Percentiles rank a stretch among this genome's conserved stretches.
Conservation (phyloP, 2,797 vertebrate species). For the Halcyon badia region DNA sequence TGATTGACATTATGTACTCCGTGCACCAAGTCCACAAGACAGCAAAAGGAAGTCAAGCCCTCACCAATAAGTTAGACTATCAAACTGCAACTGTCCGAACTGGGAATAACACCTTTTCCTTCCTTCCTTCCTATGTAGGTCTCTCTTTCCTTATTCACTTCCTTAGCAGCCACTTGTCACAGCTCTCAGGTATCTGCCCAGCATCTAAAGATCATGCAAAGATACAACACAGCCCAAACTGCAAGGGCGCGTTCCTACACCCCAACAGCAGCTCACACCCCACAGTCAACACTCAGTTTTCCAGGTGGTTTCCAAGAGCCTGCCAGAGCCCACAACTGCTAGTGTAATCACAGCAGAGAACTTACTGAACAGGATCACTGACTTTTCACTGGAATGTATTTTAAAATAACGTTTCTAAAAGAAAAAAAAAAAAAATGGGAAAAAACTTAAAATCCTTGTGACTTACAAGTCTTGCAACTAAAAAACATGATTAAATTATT, state of each 20-base stretch:
- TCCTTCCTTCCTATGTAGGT: not conserved
- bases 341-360: not conserved
- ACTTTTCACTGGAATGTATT: not conserved
- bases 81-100: not conserved
- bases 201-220: not conserved
- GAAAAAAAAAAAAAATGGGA: not conserved
- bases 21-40: rapidly evolving
- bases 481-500: not conserved
- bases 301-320: not conserved
- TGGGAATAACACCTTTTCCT: not conserved
- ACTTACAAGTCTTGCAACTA: not conserved
- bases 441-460: not conserved
- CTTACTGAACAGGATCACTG: rapidly evolving
- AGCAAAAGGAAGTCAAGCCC: not conserved
- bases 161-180: not conserved
- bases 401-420: not conserved
- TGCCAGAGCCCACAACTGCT: rapidly evolving
- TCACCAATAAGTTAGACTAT: not conserved
- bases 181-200: rapidly evolving
- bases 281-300: not conserved
- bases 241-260: rapidly evolving
- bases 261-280: rapidly evolving
- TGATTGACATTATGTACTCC: not conserved
- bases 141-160: not conserved
- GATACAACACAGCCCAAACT: not conserved